These are phyloP conservation scores for Oceanites oceanicus DNA, from an alignment of 2,113 vertebrate species.

Conservation along the genomic window DNA sequence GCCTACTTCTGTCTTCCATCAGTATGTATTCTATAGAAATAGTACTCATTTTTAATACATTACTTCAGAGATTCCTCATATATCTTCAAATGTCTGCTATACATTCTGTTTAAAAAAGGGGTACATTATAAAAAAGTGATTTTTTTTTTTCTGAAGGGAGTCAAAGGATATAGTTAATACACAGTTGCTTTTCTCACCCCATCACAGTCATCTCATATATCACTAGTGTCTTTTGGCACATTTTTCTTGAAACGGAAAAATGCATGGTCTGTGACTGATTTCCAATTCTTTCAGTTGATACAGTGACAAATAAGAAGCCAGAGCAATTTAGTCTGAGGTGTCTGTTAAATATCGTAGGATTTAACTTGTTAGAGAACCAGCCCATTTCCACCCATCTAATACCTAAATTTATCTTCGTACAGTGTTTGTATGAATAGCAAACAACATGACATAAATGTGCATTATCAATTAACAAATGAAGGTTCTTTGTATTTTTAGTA, in stretches of 20 bases:
- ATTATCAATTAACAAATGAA: not conserved
- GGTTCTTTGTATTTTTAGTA: not conserved
- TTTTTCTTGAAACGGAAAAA: not conserved
- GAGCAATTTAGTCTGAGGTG: not conserved
- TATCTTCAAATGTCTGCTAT: not conserved
- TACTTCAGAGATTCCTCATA: not conserved
- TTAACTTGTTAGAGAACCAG: not conserved
- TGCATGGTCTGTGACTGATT: constrained; percentile 11
- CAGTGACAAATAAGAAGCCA: constrained; percentile 4
- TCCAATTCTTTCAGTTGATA: constrained; percentile 9
- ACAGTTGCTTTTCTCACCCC: not conserved
- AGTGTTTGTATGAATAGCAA: not conserved
- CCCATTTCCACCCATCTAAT: not conserved
- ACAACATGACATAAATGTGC: not conserved
- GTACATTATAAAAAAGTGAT: not conserved
- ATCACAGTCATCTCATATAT: constrained; percentile 14
- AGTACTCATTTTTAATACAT: not conserved
- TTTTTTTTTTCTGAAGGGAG: not conserved
- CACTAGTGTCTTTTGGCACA: not conserved
- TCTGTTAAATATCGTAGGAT: constrained; percentile 5
- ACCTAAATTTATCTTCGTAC: not conserved
- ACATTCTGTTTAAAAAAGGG: not conserved
- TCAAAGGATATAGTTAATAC: constrained; percentile 12
- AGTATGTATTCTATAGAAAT: not conserved
- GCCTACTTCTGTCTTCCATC: not conserved